Conservation (phyloP, 2,797 vertebrate genomes). For the Mallotus villosus region DNA sequence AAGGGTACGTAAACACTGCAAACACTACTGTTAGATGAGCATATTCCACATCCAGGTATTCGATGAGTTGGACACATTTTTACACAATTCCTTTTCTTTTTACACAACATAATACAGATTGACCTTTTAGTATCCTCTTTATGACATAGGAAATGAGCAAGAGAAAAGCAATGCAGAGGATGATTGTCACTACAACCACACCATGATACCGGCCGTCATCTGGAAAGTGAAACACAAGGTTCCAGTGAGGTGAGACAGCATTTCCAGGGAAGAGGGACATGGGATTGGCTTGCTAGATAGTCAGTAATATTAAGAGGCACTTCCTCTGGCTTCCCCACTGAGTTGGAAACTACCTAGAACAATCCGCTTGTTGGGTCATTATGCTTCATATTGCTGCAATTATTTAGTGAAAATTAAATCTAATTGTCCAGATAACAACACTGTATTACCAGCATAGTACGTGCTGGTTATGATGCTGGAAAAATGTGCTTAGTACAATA, state of each 20-base stretch:
- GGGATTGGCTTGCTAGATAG: too few species aligned
- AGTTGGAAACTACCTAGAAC: neutral
- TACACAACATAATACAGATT: neutral
- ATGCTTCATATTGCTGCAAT: neutral
- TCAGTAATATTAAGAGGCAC: neutral
- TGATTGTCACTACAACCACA: neutral
- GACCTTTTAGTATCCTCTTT: too few species aligned
- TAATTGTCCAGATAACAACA: too few species aligned
- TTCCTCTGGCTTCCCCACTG: neutral
- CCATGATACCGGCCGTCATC: neutral
- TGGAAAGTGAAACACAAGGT: conserved; percentile 14
- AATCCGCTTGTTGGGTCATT: neutral
- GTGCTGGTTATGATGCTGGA: neutral
- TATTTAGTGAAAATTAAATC: neutral
- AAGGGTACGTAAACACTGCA: neutral
- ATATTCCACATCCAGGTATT: neutral
- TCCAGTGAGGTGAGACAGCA: neutral
- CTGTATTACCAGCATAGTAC: neutral
- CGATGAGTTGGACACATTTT: neutral
- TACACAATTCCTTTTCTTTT: conserved; percentile 16
- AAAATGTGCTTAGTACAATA: neutral
- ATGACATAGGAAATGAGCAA: too few species aligned
- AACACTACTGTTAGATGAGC: neutral
- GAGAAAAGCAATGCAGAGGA: neutral
- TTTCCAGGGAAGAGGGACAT: neutral